These are phyloP conservation scores for Callyntrura sp. DNA, from an alignment of 2,888 invertebrate genomes.

Conservation along the genomic window DNA sequence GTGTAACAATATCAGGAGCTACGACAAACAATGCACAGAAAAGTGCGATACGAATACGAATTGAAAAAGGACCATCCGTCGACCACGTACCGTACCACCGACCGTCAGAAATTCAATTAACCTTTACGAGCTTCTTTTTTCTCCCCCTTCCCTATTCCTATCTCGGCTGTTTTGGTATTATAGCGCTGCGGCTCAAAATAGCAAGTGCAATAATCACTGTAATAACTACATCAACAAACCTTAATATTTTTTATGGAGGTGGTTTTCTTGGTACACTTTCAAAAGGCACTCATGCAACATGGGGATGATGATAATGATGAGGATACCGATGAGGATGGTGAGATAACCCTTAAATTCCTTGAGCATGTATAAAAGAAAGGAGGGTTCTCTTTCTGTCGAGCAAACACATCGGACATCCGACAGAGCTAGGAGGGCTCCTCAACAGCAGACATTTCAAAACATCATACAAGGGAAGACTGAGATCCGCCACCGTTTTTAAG, in stretches of 20 bases:
- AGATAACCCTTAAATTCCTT: slow-evolving; percentile 53
- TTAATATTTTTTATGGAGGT: slow-evolving; percentile 55
- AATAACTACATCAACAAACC: slow-evolving; percentile 47
- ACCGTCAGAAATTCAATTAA: slow-evolving; percentile 81
- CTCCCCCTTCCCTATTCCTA: not conserved
- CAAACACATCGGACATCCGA: slow-evolving; percentile 36
- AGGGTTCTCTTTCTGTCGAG: slow-evolving; percentile 32
- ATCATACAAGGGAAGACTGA: not conserved
- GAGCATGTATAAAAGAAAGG: slow-evolving; percentile 62
- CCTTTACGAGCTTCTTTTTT: slow-evolving; percentile 79
- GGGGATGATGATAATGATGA: not conserved
- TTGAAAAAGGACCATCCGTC: slow-evolving; percentile 67
- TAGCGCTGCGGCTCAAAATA: slow-evolving; percentile 22
- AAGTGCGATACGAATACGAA: slow-evolving; percentile 49
- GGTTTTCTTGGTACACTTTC: slow-evolving; percentile 68
- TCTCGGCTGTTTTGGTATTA: not conserved
- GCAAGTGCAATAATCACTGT: slow-evolving; percentile 54
- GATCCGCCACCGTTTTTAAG: slow-evolving; percentile 5
- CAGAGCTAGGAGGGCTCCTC: slow-evolving; percentile 56
- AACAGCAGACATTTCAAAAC: not conserved
- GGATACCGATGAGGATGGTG: slow-evolving; percentile 41
- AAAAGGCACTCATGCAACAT: not conserved
- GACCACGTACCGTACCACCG: slow-evolving; percentile 53
- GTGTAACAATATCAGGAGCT: slow-evolving; percentile 12
- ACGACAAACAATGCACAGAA: slow-evolving; percentile 36